Evolutionary conservation across 2,888 invertebrate genomes (phyloP).

Genomic region (Tachina fera): DNA sequence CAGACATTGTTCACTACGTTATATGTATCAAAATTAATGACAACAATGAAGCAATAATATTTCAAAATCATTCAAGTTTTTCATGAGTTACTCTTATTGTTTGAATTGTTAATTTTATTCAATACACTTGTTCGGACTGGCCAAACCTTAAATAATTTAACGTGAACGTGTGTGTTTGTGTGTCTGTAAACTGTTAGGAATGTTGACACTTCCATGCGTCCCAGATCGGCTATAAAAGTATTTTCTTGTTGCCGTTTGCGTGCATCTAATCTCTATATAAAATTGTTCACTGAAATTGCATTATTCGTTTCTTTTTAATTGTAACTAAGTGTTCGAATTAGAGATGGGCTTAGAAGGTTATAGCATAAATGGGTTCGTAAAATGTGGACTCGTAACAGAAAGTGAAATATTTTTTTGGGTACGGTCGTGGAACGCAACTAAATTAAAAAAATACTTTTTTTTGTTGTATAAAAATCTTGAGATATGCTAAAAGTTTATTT

Average conservation of each 20-base stretch:
- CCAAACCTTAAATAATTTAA: conserved; percentile 22
- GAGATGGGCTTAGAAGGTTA: not conserved
- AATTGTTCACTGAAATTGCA: not conserved
- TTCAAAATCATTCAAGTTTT: not conserved
- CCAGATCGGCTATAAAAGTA: not conserved
- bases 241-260: conserved; percentile 7
- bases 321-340: not conserved
- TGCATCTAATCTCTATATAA: conserved; percentile 22
- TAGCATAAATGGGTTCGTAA: not conserved
- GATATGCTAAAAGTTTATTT: too few species aligned
- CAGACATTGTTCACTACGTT: not conserved
- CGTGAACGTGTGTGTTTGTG: not conserved
- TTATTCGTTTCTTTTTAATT: not conserved
- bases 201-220: conserved; percentile 14
- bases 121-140: conserved; percentile 4
- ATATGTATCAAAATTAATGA: not conserved
- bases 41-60: not conserved
- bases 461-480: too few species aligned
- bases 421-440: too few species aligned
- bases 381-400: too few species aligned
- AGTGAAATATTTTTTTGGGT: too few species aligned
- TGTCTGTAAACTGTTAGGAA: conserved; percentile 16
- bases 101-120: conserved; percentile 6
- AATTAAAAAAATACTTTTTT: too few species aligned
- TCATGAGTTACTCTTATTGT: conserved; percentile 35